These are phyloP conservation scores for Tineola bisselliella DNA, from an alignment of 2,888 invertebrate species.

Conservation along the genomic window DNA sequence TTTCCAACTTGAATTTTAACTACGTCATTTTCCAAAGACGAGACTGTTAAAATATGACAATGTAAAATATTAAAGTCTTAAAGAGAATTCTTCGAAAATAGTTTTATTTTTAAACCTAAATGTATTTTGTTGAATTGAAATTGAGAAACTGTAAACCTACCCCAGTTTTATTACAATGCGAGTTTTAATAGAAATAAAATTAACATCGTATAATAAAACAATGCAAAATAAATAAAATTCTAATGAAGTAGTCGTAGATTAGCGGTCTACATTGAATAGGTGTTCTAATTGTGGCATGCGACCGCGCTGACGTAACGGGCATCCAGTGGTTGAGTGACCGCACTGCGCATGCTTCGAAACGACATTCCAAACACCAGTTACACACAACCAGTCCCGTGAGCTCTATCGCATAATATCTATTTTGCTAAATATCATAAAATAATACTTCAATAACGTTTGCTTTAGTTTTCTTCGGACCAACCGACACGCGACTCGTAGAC, in stretches of 20 bases:
- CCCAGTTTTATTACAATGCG: no score
- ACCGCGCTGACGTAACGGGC: conserved; percentile 56
- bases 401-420: conserved; percentile 29
- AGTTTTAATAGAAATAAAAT: no score
- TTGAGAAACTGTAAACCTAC: no score
- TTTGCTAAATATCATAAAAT: conserved; percentile 35
- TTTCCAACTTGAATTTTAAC: not conserved
- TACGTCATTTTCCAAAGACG: not conserved
- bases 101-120: no score
- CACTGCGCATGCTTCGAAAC: conserved; percentile 44
- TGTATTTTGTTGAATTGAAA: no score
- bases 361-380: conserved; percentile 31
- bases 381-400: conserved; percentile 13
- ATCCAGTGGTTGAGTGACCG: conserved; percentile 57
- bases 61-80: not conserved
- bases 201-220: no score
- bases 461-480: no score
- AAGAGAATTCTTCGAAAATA: no score
- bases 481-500: no score
- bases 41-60: not conserved
- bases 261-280: conserved; percentile 27
- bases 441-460: conserved; percentile 12
- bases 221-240: not conserved
- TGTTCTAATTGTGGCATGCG: conserved; percentile 62
- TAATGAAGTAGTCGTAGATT: not conserved